A percentile compares a stretch with the other conserved stretches of the same genome.
phyloP scores from a whole-genome alignment of 1,140 invertebrate genomes.

The Zaprionus ornatus region DNA sequence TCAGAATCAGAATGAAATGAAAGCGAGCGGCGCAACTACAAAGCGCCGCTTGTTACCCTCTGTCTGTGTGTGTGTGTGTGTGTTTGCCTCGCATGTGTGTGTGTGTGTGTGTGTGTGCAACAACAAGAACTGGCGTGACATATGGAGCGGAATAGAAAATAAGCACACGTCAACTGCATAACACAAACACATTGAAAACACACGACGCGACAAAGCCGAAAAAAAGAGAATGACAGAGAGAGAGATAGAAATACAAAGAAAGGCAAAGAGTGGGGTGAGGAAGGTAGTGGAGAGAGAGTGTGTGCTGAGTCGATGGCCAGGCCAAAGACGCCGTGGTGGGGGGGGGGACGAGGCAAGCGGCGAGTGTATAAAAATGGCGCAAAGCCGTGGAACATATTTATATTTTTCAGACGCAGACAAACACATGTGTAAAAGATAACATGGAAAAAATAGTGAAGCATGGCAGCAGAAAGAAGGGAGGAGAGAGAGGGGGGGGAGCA shows the following conservation, averaged over 20 bases:
- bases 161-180: conserved; percentile 81
- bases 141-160: conserved; percentile 81
- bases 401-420: conserved; percentile 61
- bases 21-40: conserved; percentile 33
- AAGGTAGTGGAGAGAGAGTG: conserved; percentile 14
- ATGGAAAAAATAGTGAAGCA: not conserved
- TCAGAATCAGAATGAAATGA: conserved; percentile 34
- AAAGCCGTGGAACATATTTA: conserved; percentile 74
- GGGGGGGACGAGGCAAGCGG: conserved; percentile 28
- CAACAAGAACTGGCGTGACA: conserved; percentile 59
- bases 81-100: conserved; percentile 6
- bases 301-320: conserved; percentile 10
- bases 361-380: conserved; percentile 72
- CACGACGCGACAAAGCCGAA: conserved; percentile 70
- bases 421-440: conserved; percentile 19
- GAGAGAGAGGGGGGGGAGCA: not conserved
- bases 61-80: conserved; percentile 24
- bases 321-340: conserved; percentile 14
- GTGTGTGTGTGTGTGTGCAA: conserved; percentile 29
- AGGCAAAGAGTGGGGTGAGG: not conserved
- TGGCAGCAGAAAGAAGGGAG: not conserved
- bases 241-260: conserved; percentile 9
- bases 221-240: conserved; percentile 41
- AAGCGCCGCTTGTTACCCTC: conserved; percentile 17
- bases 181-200: conserved; percentile 76